Base-by-base conservation (phyloP, 53 echinoderm and acorn worm species). In the Zoroaster sp. region DNA sequence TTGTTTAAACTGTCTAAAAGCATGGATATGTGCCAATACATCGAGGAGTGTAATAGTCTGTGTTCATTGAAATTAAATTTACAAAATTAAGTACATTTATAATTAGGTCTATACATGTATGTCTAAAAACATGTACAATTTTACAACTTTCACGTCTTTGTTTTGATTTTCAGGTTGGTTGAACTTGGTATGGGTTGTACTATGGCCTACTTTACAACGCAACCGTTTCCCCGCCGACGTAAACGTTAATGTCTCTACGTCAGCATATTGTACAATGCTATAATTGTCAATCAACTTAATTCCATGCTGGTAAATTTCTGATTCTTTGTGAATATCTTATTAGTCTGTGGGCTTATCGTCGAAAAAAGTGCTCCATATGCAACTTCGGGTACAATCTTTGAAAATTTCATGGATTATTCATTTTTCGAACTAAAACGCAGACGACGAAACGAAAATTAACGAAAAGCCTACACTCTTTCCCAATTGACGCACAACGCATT, bases 161-260 rank as follows among this genome's bases (percentile, higher is more conserved):
- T 66, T 41, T 38, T 33, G n/a, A 11, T 11, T 67, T 21, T 0
- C 70, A 89, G 89, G 42, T 38, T 89, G 43, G 51, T 80, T 52
- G 89, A 89, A 33, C 53, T 89, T 4, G 82, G 89, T 18, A 55
- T 89, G 89, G 89, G 89, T 14, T 89, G 79, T 36, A 89, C 89
- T n/a, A 89, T 89, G 89, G 81, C 89, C 12, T 89, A 89, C 65
- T 89, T 89, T 15, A 89, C 89, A 10, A 89, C 69, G 2, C 89
- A 89, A 30, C 80, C 89, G 11, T 80, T 89, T 33, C 79, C 79
- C 2, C 82, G 76, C 55, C 87, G 87, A 43, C 87, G 87, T 13
- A 49, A 72, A 52, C 70, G 85, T 13, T 68, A 68, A 40, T 7
- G 82, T 59, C n/a, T n/a, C n/a, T n/a, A n/a, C n/a, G n/a, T n/a